phyloP scores from a whole-genome alignment of 1,140 invertebrate species.

The Rhopalosiphum padi region DNA sequence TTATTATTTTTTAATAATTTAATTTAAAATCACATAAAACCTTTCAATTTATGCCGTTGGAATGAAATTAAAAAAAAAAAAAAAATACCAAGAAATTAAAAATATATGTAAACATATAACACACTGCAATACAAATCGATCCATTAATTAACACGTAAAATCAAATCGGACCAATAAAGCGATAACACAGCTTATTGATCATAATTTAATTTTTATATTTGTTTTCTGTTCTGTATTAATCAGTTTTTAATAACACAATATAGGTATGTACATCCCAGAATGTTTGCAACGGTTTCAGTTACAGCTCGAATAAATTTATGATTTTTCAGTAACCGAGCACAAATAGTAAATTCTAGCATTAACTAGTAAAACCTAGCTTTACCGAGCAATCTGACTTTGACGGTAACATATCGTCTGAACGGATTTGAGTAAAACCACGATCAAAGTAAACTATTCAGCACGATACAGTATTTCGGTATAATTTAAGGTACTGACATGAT shows the following conservation, averaged over 20 bases:
- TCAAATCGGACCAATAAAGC: background rate
- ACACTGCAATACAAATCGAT: background rate
- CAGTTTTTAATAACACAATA: background rate
- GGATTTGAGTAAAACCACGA: background rate
- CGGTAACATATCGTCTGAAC: background rate
- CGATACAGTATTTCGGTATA: background rate
- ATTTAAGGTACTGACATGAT: background rate
- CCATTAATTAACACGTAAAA: background rate
- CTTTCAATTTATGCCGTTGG: no score
- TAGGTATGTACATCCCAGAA: background rate
- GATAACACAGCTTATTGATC: background rate
- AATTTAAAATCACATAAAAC: no score
- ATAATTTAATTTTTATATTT: background rate
- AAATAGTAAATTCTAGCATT: background rate
- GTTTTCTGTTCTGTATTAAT: background rate
- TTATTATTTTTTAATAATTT: no score
- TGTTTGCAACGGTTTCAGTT: background rate
- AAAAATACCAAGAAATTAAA: no score
- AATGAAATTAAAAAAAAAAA: no score
- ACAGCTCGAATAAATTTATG: background rate
- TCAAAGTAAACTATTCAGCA: background rate
- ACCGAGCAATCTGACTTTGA: background rate
- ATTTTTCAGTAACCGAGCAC: background rate
- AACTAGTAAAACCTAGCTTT: background rate
- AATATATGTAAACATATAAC: no score